These are phyloP conservation scores for Aplidium turbinatum DNA, from an alignment of 23 tunicate genomes.

Conservation along the genomic window DNA sequence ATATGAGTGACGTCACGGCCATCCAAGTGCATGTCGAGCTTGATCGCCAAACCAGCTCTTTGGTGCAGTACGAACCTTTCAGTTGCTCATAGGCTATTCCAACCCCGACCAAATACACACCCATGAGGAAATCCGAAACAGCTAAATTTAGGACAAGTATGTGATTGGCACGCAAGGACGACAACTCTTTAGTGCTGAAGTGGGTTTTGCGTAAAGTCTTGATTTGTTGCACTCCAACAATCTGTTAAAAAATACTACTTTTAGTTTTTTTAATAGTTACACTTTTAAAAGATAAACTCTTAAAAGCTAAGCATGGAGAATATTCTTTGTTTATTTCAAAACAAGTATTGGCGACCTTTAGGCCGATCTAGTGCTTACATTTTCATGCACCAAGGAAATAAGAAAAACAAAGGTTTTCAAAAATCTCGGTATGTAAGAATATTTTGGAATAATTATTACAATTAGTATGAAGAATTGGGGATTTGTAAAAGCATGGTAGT, in stretches of 20 bases:
- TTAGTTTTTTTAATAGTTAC: no score
- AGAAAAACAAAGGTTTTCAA: no score
- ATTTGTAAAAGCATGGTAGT: no score
- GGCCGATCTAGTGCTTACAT: no score
- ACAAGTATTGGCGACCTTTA: no score
- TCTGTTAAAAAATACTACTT: slow-evolving; percentile 18
- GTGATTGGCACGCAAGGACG: slow-evolving; percentile 41
- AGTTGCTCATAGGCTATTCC: slow-evolving; percentile 37
- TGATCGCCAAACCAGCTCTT: slow-evolving; percentile 41
- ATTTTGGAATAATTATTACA: no score
- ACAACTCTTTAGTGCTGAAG: slow-evolving; percentile 8
- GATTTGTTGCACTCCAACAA: slow-evolving; percentile 32
- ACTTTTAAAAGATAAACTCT: no score
- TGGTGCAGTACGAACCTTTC: slow-evolving; percentile 41
- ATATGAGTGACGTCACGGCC: slow-evolving; percentile 28
- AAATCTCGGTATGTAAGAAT: no score
- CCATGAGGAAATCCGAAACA: slow-evolving; percentile 38
- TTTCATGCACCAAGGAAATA: no score
- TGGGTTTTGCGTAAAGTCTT: neutral
- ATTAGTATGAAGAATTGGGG: no score
- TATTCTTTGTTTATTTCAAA: no score
- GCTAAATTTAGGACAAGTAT: slow-evolving; percentile 36
- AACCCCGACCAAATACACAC: slow-evolving; percentile 27
- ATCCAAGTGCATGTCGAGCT: slow-evolving; percentile 46
- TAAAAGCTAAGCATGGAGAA: no score